phyloP scores from a whole-genome alignment of 2,888 invertebrate genomes.

The Perithous albicinctus region DNA sequence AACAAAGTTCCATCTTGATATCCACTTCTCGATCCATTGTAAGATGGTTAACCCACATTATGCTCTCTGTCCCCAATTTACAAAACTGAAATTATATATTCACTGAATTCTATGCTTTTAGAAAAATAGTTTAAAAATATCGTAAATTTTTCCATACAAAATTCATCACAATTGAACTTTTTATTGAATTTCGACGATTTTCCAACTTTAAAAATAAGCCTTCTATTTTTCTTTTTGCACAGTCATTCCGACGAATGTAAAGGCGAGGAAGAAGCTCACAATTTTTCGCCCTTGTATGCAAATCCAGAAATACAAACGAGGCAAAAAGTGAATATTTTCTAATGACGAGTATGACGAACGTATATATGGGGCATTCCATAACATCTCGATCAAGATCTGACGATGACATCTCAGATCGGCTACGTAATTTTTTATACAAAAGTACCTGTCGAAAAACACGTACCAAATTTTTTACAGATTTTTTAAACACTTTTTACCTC shows the following conservation, averaged over 20 bases:
- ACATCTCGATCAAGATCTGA: too few species aligned
- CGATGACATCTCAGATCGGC: too few species aligned
- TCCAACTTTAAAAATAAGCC: too few species aligned
- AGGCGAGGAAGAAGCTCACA: too few species aligned
- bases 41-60: background rate
- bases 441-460: too few species aligned
- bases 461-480: too few species aligned
- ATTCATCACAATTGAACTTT: too few species aligned
- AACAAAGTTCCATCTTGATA: background rate
- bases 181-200: background rate
- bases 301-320: background rate
- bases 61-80: background rate
- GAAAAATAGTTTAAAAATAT: too few species aligned
- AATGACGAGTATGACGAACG: background rate
- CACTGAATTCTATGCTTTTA: background rate
- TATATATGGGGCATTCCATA: too few species aligned
- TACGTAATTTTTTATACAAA: too few species aligned
- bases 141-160: too few species aligned
- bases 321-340: background rate
- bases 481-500: too few species aligned
- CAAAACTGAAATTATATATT: background rate
- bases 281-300: background rate
- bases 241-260: background rate
- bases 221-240: background rate
- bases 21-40: background rate